Conservation (phyloP, 2,113 vertebrate genomes). For the Nibea coibor region DNA sequence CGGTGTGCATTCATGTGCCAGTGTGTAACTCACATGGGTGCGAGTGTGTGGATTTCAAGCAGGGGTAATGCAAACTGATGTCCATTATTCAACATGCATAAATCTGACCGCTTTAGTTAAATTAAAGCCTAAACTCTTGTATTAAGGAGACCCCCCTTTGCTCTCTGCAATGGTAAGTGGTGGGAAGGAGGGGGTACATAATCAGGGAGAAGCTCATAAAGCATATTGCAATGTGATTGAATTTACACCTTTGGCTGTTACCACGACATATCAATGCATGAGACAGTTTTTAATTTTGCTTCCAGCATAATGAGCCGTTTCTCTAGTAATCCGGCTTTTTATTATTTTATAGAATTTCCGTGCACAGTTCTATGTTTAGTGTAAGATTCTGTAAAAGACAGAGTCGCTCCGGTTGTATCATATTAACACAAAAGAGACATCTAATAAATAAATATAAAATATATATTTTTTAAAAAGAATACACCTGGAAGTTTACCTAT, state of each 20-base stretch:
- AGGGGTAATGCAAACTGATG: conserved; percentile 68
- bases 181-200: conserved; percentile 27
- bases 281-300: conserved; percentile 29
- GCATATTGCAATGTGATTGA: conserved; percentile 62
- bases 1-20: not conserved
- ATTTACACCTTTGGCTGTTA: conserved; percentile 57
- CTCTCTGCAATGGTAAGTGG: conserved; percentile 31
- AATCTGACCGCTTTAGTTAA: conserved; percentile 78
- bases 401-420: not conserved
- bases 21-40: conserved; percentile 4
- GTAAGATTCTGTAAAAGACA: not conserved
- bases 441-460: not conserved
- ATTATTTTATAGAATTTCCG: not conserved
- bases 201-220: conserved; percentile 63
- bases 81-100: conserved; percentile 77
- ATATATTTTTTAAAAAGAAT: no score
- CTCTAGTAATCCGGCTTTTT: not conserved
- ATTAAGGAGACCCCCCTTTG: conserved; percentile 58
- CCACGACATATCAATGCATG: conserved; percentile 35
- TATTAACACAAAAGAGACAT: not conserved
- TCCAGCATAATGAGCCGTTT: conserved; percentile 13
- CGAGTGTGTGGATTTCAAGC: conserved; percentile 17
- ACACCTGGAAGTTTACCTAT: not conserved
- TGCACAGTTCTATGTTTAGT: no score
- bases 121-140: conserved; percentile 70